Evolutionary conservation across 2,113 vertebrate species (phyloP).

Genomic region (Melanostigma gelatinosum): DNA sequence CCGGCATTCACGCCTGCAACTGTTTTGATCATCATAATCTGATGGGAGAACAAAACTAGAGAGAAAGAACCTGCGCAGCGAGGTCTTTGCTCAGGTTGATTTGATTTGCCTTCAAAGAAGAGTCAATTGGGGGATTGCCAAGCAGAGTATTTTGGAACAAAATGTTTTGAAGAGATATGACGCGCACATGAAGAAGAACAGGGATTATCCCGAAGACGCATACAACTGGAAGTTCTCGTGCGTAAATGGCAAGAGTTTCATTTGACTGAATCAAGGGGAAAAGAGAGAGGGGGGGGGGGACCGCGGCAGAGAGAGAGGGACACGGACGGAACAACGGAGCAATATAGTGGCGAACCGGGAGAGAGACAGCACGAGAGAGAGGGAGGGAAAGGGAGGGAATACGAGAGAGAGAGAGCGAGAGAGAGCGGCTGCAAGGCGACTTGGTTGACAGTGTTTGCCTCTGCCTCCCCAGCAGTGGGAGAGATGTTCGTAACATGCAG

Average conservation of each 20-base stretch:
- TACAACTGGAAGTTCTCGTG: constrained; percentile 35
- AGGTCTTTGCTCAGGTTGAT: constrained; percentile 1
- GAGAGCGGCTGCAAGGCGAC: constrained; percentile 61
- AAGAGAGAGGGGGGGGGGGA: background rate
- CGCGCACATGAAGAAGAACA: background rate
- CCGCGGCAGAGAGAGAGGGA: background rate
- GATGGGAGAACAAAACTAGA: constrained; percentile 8
- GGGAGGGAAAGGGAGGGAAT: background rate
- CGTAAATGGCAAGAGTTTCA: constrained; percentile 62
- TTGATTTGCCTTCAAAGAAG: constrained; percentile 12
- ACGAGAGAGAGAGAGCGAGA: constrained; percentile 17
- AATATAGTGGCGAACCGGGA: background rate
- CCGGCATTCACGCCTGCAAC: background rate
- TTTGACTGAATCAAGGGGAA: constrained; percentile 25
- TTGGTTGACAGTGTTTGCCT: constrained; percentile 64
- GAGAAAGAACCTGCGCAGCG: background rate
- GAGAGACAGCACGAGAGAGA: constrained; percentile 6
- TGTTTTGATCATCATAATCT: constrained; percentile 18
- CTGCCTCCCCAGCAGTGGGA: constrained; percentile 66
- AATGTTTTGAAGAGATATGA: background rate
- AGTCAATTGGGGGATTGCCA: background rate
- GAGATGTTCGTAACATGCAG: constrained; percentile 77
- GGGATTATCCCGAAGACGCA: constrained; percentile 27
- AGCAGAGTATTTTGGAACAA: background rate
- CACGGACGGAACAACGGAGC: constrained; percentile 9